These are phyloP conservation scores for Sphaerophoria taeniata DNA, from an alignment of 2,888 invertebrate genomes.

Conservation along the genomic window DNA sequence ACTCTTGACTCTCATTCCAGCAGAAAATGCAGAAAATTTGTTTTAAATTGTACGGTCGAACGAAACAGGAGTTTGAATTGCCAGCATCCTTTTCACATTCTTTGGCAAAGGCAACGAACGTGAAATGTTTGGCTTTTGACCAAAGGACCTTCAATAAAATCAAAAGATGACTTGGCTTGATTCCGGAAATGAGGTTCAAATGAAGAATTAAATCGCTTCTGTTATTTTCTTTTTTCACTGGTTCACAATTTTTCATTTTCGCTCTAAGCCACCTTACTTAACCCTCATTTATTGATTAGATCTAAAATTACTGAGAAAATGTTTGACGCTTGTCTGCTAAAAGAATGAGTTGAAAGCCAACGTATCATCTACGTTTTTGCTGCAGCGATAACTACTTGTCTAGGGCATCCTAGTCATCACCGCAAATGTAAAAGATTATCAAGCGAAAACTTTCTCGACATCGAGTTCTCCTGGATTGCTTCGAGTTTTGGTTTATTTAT, in stretches of 20 bases:
- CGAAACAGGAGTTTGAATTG: constrained; percentile 38
- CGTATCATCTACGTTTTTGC: no score
- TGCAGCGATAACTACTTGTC: neutral
- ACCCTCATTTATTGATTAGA: no score
- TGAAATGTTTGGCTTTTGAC: constrained; percentile 44
- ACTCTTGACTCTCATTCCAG: no score
- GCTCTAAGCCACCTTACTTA: neutral
- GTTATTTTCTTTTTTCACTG: constrained; percentile 4
- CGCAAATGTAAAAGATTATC: neutral
- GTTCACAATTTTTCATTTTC: neutral
- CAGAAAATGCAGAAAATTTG: no score
- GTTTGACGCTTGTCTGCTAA: neutral
- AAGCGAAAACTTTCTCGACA: neutral
- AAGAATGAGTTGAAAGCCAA: neutral
- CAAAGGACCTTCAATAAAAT: constrained; percentile 43
- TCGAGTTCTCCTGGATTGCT: neutral
- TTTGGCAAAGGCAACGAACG: constrained; percentile 15
- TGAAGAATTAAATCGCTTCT: constrained; percentile 31
- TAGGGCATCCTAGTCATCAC: neutral
- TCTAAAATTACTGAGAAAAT: neutral
- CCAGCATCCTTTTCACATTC: constrained; percentile 22
- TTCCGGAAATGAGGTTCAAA: constrained; percentile 46
- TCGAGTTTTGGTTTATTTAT: constrained; percentile 12
- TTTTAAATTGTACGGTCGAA: constrained; percentile 54
- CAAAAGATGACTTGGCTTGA: constrained; percentile 45